A percentile compares a stretch with the other conserved stretches of the same genome.
Conservation (phyloP, 1,140 invertebrate genomes). For the Aphis craccivora region DNA sequence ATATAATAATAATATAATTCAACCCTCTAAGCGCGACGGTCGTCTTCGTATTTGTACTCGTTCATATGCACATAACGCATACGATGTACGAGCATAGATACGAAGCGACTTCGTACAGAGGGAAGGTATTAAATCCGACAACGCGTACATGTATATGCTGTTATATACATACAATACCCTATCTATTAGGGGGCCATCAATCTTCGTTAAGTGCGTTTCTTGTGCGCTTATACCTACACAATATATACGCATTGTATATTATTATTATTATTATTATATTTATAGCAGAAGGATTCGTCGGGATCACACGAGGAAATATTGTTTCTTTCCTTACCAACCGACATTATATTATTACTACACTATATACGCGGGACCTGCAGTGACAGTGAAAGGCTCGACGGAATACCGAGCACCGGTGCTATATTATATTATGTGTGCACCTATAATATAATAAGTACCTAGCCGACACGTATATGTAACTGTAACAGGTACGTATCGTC, state of each 20-base stretch:
- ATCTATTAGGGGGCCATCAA: slow-evolving; percentile 39
- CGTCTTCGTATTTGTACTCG: neutral
- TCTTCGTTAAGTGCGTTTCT: slow-evolving; percentile 52
- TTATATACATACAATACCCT: slow-evolving; percentile 7
- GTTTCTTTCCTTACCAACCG: neutral
- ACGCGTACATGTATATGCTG: neutral
- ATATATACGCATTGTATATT: neutral
- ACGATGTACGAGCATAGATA: neutral
- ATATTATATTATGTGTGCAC: neutral
- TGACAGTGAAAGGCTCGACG: slow-evolving; percentile 1
- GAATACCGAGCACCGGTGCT: neutral
- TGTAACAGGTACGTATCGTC: neutral
- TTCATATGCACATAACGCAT: neutral
- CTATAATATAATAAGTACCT: too few species aligned
- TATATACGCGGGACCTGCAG: neutral
- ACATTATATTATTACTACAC: neutral
- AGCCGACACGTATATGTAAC: neutral
- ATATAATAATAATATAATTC: neutral
- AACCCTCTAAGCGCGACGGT: neutral
- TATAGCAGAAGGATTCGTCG: too few species aligned
- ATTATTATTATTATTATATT: neutral
- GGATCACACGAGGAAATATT: neutral
- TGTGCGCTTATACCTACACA: neutral
- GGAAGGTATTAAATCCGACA: neutral
- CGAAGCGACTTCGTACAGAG: neutral